phyloP scores from a whole-genome alignment of 2,888 invertebrate species.

The Amphiduros pacificus region DNA sequence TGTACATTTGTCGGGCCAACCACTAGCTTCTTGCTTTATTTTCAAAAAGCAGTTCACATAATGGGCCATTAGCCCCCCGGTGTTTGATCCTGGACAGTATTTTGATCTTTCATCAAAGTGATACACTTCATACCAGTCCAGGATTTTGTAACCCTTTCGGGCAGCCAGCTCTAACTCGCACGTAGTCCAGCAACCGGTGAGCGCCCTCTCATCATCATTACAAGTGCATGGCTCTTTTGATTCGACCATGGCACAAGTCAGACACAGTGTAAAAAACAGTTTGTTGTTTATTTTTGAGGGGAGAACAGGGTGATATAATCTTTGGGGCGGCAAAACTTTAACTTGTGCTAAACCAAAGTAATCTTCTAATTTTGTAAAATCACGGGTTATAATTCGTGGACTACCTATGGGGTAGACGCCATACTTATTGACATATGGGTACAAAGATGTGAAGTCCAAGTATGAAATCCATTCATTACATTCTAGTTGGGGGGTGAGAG shows the following conservation, averaged over 20 bases:
- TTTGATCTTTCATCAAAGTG: not conserved
- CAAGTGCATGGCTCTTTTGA: not conserved
- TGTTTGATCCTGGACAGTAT: conserved; percentile 23
- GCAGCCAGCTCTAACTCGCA: conserved; percentile 51
- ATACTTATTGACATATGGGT: conserved; percentile 39
- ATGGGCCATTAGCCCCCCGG: conserved; percentile 40
- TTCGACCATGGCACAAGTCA: conserved; percentile 35
- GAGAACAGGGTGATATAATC: conserved; percentile 46
- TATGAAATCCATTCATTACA: conserved; percentile 34
- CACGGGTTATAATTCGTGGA: conserved; percentile 8
- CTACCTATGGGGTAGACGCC: conserved; percentile 37
- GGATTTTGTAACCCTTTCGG: conserved; percentile 43
- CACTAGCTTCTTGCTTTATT: conserved; percentile 37
- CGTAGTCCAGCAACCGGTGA: conserved; percentile 50
- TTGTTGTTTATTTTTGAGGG: conserved; percentile 40
- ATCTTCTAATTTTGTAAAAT: conserved; percentile 30
- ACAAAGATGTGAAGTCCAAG: conserved; percentile 37
- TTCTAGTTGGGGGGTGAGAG: conserved; percentile 22
- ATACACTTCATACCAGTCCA: conserved; percentile 32
- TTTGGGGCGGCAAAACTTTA: conserved; percentile 36
- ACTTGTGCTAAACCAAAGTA: conserved; percentile 41
- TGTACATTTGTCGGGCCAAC: not conserved
- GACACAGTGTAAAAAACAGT: conserved; percentile 53
- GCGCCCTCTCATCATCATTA: conserved; percentile 29
- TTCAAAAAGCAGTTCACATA: conserved; percentile 45